Base-by-base conservation (phyloP, 2,797 vertebrate species). In the Agapornis canus region DNA sequence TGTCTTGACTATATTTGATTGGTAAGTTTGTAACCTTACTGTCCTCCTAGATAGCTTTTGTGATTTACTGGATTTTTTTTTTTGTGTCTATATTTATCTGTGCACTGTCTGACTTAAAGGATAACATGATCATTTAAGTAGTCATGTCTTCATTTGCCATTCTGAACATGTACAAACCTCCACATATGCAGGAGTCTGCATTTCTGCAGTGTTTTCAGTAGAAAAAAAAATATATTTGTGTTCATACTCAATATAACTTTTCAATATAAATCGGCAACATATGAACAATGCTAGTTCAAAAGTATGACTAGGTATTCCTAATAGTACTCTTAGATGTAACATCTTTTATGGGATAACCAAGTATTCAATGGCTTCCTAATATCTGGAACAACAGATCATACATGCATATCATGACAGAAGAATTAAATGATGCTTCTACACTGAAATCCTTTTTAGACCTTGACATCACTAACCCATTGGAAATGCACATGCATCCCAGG, bases 401-500 rank as follows among this genome's bases (percentile, higher is more conserved):
- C 0, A 0, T 15, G 6, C 7, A 72, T 10, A 20, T 18, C 9
- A 69, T 17, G 18, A 89, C 68, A 9, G 6, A 81, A 71, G 21
- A 76, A 64, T 11, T 9, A 72, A 57, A 35, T 6, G 4, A 13
- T 47, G 32, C 17, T 60, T 78, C 57, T 71, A 21, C 10, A 9
- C 20, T 10, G 10, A 90, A 89, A 54, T 39, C 11, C 20, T 37
- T 89, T 51, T 68, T 26, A 68, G 32, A 75, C 27, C 32, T 70
- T 35, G 27, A 45, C 49, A 60, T 57, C 32, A 37, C 59, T 29
- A 78, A 39, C 8, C 42, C 5, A 4, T 1, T 40, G 83, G 39
- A 86, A 75, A 78, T 5, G 31, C 23, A 35, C 3, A 2, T 2
- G 1, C 20, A 77, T 32, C 20, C 23, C 51, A 82, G 21, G 22